Base-by-base conservation (phyloP, 2,113 vertebrate genomes). In the Spilogale gracilis region DNA sequence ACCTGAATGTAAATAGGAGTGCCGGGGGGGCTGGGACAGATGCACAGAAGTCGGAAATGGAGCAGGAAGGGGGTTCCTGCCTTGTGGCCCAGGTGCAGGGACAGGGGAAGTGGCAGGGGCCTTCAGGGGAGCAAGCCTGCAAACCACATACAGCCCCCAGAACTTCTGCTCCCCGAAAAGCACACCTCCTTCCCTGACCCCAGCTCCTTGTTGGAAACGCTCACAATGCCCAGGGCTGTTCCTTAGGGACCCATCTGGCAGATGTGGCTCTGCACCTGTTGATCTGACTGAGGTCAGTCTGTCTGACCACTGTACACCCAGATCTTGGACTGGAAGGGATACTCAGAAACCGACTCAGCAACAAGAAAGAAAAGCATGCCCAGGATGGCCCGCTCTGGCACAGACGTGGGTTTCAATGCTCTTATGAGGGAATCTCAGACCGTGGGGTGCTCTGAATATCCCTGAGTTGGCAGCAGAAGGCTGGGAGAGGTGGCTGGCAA, bases 81-180 rank as follows among this genome's bases (percentile, higher is more conserved):
- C 10, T 23, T 1, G 0, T 1, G 9, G 25, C 0, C 63, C 25
- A 0, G 0, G 21, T 9, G 21, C 6, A 16, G 56, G 32, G 21
- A 9, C 0, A 8, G 20, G 20, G 60, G 3, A 9, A 61, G 23
- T 9, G 50, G 50, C 1, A 21, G 79, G 45, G 63, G 16, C 71
- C 79, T 58, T 32, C 61, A 25, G 1, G 2, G 14, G 1, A 13
- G 21, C 10, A 11, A 71, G 73, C 50, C 30, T 43, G 32, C 3
- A 1, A 63, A 38, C 30, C 25, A 16, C 16, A 9, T 38, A 38
- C n/a, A 69, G 67, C 67, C 32, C 65, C 67, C 32, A 69, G 67
- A 9, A 69, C 67, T 69, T 17, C 67, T 38, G n/a, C 67, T 69
- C 67, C 67, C 32, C 3, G 7, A 38, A 65, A 16, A 67, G 30